Evolutionary conservation across 92 coral and sea anemone genomes (phyloP).

Genomic region (Virgularia gustaviana): DNA sequence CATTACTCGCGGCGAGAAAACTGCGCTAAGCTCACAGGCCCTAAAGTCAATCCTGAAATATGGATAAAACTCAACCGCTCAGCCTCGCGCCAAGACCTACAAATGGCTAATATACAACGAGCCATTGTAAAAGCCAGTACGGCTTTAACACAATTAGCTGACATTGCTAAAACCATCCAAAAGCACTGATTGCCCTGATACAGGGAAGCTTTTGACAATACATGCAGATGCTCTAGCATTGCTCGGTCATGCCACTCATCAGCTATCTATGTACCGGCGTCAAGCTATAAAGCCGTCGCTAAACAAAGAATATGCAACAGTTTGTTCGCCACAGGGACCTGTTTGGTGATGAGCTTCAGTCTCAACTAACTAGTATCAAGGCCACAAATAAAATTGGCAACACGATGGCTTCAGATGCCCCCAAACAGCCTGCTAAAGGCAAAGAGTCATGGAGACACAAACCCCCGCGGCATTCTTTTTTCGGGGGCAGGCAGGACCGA

Average conservation of each 20-base stretch:
- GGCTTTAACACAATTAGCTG: slow-evolving; percentile 21
- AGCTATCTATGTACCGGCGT: slow-evolving; percentile 35
- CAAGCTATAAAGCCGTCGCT: slow-evolving; percentile 46
- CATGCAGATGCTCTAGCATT: slow-evolving; percentile 42
- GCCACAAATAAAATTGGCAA: slow-evolving; percentile 22
- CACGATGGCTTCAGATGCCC: neutral
- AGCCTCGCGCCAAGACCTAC: slow-evolving; percentile 31
- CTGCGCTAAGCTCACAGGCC: slow-evolving; percentile 46
- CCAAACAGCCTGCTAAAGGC: neutral
- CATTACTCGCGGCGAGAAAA: slow-evolving; percentile 46
- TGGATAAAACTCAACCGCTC: slow-evolving; percentile 30
- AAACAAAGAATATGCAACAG: slow-evolving; percentile 40
- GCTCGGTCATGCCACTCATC: slow-evolving; percentile 40
- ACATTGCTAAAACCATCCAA: slow-evolving; percentile 1
- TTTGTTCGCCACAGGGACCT: slow-evolving; percentile 41
- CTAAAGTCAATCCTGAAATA: slow-evolving; percentile 49
- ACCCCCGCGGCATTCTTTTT: slow-evolving; percentile 9
- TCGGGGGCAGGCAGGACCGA: slow-evolving; percentile 39
- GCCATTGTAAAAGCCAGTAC: slow-evolving; percentile 28
- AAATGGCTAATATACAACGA: slow-evolving; percentile 13
- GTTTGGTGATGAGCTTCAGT: slow-evolving; percentile 52
- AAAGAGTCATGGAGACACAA: neutral
- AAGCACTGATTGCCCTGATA: neutral
- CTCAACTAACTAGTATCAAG: slow-evolving; percentile 39
- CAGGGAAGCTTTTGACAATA: slow-evolving; percentile 32